Evolutionary conservation across 1,140 invertebrate species (phyloP).

Genomic region (Platyura marginata): DNA sequence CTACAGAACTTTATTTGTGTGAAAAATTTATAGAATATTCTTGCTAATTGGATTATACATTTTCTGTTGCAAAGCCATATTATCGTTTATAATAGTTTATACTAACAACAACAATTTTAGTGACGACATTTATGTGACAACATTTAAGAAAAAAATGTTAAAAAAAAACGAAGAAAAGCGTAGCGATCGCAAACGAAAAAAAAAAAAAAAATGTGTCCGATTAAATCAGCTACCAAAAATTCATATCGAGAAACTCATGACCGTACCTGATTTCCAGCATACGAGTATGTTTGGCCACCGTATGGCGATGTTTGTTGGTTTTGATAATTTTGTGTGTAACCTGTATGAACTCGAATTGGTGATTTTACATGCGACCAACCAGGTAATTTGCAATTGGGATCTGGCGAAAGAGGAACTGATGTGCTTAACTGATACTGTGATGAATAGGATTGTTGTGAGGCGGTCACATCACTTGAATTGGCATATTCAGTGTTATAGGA

Average conservation of each 20-base stretch:
- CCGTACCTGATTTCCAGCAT: constrained; percentile 2
- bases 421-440: neutral
- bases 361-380: constrained; percentile 2
- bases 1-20: no score
- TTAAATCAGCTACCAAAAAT: no score
- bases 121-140: no score
- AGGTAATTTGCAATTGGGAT: neutral
- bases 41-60: no score
- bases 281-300: neutral
- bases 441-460: no score
- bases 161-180: neutral
- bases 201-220: no score
- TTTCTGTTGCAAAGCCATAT: no score
- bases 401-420: neutral
- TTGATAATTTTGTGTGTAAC: constrained; percentile 1
- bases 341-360: neutral
- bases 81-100: no score
- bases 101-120: no score
- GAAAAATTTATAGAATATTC: no score
- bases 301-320: neutral
- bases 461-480: no score
- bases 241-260: neutral
- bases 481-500: no score
- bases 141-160: neutral
- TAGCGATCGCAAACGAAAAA: neutral